phyloP scores from a whole-genome alignment of 2,888 invertebrate species.

The Slavum lentiscoides region DNA sequence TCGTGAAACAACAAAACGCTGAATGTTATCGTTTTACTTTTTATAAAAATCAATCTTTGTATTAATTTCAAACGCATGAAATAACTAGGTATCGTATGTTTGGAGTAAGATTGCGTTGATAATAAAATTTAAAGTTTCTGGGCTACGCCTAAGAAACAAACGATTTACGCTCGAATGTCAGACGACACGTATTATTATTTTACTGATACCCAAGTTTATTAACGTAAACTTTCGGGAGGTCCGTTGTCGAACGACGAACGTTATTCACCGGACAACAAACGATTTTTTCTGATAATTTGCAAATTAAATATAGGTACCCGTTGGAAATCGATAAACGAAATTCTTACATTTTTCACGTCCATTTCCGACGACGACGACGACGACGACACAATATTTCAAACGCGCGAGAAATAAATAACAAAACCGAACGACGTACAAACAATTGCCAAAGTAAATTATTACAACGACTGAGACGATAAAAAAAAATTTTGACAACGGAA shows the following conservation, averaged over 20 bases:
- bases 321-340: background rate
- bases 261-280: background rate
- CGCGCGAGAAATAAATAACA: background rate
- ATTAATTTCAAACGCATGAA: too few relatives aligned
- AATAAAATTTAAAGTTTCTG: too few relatives aligned
- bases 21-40: too few relatives aligned
- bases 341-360: constrained; percentile 5
- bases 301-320: background rate
- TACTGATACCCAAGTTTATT: background rate
- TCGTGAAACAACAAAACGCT: too few relatives aligned
- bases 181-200: background rate
- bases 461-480: background rate
- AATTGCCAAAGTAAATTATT: background rate
- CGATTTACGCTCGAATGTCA: background rate
- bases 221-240: background rate
- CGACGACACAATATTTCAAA: constrained; percentile 16
- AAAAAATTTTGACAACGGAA: background rate
- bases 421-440: background rate
- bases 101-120: too few relatives aligned
- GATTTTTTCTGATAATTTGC: background rate
- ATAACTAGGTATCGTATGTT: too few relatives aligned
- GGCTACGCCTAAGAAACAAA: background rate
- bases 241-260: background rate
- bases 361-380: background rate
- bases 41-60: too few relatives aligned